Evolutionary conservation across 2,113 vertebrate genomes (phyloP).

Genomic region (Mesoclemmys tuberculata): DNA sequence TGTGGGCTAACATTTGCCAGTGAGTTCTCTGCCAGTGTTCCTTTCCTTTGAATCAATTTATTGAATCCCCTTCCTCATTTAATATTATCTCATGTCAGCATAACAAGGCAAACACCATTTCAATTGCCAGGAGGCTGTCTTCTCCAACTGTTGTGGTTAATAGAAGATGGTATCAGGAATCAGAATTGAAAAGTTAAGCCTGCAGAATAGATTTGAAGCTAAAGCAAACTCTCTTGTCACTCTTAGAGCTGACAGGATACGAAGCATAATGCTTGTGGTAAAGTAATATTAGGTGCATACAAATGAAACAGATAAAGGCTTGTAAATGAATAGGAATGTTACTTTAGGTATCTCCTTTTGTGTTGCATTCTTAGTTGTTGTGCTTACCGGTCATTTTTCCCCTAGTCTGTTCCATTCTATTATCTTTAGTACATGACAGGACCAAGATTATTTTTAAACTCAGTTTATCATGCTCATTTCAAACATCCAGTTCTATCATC

Average conservation of each 20-base stretch:
- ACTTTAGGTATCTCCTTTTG: not conserved
- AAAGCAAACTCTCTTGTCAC: not conserved
- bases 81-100: not conserved
- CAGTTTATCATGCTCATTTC: conserved; percentile 6
- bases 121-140: not conserved
- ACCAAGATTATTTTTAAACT: conserved; percentile 21
- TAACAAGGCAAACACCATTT: not conserved
- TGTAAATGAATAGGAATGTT: conserved; percentile 24
- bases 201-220: not conserved
- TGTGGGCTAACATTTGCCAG: not conserved
- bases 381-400: not conserved
- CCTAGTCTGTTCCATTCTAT: not conserved
- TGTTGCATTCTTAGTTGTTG: not conserved
- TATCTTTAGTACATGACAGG: not conserved
- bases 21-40: not conserved
- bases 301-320: not conserved
- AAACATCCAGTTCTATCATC: conserved; percentile 12
- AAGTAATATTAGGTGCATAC: not conserved
- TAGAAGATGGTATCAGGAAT: not conserved
- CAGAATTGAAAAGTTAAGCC: not conserved
- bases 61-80: not conserved
- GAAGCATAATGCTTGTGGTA: not conserved
- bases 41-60: not conserved
- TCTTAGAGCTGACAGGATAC: not conserved
- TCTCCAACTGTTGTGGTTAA: not conserved